These are phyloP conservation scores for Lates calcarifer DNA, from an alignment of 2,113 vertebrate species.

Conservation along the genomic window DNA sequence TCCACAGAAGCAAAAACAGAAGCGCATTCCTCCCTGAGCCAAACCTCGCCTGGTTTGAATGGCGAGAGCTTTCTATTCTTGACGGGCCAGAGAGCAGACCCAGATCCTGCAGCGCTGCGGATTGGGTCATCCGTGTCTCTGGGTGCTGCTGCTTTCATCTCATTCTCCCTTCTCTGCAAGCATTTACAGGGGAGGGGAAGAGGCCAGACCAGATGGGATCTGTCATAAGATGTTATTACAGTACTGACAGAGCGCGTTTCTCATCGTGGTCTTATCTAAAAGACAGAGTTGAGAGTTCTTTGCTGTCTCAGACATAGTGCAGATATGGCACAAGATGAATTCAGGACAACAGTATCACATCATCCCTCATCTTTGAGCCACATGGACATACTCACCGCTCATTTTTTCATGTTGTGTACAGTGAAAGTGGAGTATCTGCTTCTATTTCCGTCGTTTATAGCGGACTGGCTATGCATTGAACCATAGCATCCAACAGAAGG, in stretches of 20 bases:
- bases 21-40: slow-evolving; percentile 65
- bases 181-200: slow-evolving; percentile 55
- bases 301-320: background rate
- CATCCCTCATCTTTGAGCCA: slow-evolving; percentile 19
- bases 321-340: slow-evolving; percentile 40
- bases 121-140: slow-evolving; percentile 41
- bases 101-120: slow-evolving; percentile 50
- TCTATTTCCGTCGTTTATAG: slow-evolving; percentile 23
- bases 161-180: slow-evolving; percentile 42
- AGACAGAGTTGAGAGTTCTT: slow-evolving; percentile 12
- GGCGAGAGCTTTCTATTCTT: slow-evolving; percentile 63
- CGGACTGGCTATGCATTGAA: slow-evolving; percentile 30
- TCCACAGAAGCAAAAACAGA: slow-evolving; percentile 68
- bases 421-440: slow-evolving; percentile 24
- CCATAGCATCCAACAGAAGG: slow-evolving; percentile 34
- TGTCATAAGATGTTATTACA: slow-evolving; percentile 58
- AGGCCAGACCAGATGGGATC: slow-evolving; percentile 65
- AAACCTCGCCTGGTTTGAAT: slow-evolving; percentile 66
- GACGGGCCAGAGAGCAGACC: slow-evolving; percentile 54
- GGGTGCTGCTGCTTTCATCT: slow-evolving; percentile 65
- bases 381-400: background rate
- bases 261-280: slow-evolving; percentile 59
- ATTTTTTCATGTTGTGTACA: background rate
- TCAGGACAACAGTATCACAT: slow-evolving; percentile 11
- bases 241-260: slow-evolving; percentile 58